These are phyloP conservation scores for Fulica atra DNA, from an alignment of 2,113 vertebrate species.

Conservation along the genomic window DNA sequence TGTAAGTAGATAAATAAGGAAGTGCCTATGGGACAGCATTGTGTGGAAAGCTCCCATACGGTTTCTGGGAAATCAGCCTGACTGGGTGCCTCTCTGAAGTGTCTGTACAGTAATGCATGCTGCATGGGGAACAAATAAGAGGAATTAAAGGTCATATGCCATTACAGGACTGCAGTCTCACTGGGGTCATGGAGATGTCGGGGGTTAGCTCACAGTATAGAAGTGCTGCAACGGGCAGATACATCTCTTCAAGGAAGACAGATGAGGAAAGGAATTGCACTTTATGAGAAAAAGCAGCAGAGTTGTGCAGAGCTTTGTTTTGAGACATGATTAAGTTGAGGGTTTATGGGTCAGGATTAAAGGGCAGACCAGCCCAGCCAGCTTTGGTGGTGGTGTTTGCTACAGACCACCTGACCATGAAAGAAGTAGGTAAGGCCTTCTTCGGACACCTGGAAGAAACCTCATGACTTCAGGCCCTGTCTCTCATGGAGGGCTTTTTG, in stretches of 20 bases:
- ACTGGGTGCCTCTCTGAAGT: neutral
- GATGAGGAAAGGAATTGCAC: neutral
- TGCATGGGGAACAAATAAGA: neutral
- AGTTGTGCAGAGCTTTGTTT: neutral
- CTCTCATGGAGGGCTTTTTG: neutral
- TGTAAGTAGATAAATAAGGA: neutral
- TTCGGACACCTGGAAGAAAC: neutral
- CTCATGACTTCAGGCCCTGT: neutral
- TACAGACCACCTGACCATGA: neutral
- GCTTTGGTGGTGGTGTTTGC: neutral
- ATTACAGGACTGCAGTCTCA: neutral
- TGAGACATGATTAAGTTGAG: neutral
- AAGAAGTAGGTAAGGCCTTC: neutral
- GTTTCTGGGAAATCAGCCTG: neutral
- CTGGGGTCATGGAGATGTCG: neutral
- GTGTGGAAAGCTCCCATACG: neutral
- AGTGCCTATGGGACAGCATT: neutral
- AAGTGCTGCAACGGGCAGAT: neutral
- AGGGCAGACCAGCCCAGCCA: neutral
- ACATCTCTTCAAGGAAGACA: neutral
- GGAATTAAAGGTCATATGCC: neutral
- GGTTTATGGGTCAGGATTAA: neutral
- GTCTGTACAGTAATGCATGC: neutral
- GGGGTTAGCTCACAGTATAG: neutral
- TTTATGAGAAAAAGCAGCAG: neutral